Conservation (phyloP, 2,888 invertebrate genomes). For the Nomada flava region DNA sequence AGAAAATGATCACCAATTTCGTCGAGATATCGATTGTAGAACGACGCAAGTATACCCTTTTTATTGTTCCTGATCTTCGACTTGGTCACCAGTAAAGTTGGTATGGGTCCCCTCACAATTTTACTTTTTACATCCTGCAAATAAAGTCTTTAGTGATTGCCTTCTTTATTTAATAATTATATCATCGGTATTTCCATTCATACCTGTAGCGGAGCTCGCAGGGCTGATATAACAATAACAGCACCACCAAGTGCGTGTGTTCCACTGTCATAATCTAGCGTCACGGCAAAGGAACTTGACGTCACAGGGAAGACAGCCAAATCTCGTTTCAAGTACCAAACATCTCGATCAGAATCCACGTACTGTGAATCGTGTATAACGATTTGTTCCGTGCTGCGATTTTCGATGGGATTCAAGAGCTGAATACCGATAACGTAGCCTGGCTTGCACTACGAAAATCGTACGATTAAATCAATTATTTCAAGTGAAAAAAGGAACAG, state of each 20-base stretch:
- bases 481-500: too few species aligned
- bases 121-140: conserved; percentile 88
- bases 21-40: conserved; percentile 95
- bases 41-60: conserved; percentile 92
- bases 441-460: conserved; percentile 87
- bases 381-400: conserved; percentile 94
- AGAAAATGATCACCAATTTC: conserved; percentile 94
- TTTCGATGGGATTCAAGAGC: conserved; percentile 95
- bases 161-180: background rate
- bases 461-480: background rate
- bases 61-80: conserved; percentile 92
- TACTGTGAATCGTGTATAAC: conserved; percentile 91
- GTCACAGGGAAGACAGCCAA: conserved; percentile 95
- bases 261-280: conserved; percentile 93
- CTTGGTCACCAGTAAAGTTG: conserved; percentile 89
- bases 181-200: background rate
- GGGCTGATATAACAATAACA: conserved; percentile 91
- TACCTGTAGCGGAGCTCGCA: conserved; percentile 88
- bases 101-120: conserved; percentile 92
- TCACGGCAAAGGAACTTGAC: conserved; percentile 92
- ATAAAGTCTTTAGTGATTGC: background rate
- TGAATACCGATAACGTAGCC: conserved; percentile 95
- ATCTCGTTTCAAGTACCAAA: conserved; percentile 93
- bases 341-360: conserved; percentile 85
- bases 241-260: conserved; percentile 91